Percentiles rank a stretch among this genome's conserved stretches.
Evolutionary conservation across 2,888 invertebrate genomes (phyloP).

Genomic region (Tipula vernalis): DNA sequence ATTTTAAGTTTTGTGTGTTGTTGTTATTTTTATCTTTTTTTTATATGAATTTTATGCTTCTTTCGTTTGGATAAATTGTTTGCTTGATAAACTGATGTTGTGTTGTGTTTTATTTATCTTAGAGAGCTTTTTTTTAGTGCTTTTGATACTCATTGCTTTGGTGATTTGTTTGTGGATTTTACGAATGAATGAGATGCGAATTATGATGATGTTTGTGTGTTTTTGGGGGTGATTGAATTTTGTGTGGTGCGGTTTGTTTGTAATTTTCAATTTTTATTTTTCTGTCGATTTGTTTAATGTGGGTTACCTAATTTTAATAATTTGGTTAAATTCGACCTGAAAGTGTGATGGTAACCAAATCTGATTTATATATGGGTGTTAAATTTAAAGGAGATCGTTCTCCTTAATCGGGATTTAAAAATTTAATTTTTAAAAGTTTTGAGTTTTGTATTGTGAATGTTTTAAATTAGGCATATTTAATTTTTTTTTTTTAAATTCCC

Average conservation of each 20-base stretch:
- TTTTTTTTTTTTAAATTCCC: no score
- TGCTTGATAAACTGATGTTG: not conserved
- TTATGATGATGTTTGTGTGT: not conserved
- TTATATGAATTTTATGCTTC: not conserved
- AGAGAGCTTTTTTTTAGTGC: not conserved
- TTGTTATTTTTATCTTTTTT: not conserved
- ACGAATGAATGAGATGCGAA: not conserved
- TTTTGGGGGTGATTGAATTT: not conserved
- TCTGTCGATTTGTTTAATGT: not conserved
- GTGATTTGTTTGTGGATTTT: not conserved
- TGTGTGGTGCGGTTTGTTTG: not conserved
- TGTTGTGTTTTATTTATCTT: not conserved
- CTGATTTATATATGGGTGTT: no score
- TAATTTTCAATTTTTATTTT: not conserved
- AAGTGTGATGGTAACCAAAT: not conserved
- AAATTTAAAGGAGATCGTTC: no score
- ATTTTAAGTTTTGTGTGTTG: not conserved
- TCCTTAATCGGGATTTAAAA: no score
- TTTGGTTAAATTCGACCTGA: not conserved
- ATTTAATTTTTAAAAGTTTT: no score
- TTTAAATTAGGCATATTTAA: no score
- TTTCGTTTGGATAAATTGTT: slow-evolving; percentile 4
- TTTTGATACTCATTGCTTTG: not conserved
- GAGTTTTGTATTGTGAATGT: no score
- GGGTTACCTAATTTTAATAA: not conserved